Percentiles rank a stretch among this genome's conserved stretches.
phyloP scores from a whole-genome alignment of 2,888 invertebrate species.

The Beris chalybata region DNA sequence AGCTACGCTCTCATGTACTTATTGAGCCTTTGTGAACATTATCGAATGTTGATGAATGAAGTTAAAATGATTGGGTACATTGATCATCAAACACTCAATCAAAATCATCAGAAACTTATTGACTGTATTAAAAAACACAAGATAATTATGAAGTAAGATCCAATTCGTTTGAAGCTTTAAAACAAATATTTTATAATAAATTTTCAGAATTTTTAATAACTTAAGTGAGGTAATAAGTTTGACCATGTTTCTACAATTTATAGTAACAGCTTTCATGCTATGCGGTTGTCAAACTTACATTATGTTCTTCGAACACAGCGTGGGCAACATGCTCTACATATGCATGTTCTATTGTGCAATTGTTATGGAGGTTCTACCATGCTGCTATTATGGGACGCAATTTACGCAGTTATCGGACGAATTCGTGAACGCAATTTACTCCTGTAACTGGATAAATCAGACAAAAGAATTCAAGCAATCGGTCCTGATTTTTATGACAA shows the following conservation, averaged over 20 bases:
- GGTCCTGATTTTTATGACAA: background rate
- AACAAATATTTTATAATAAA: background rate
- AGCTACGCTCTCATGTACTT: background rate
- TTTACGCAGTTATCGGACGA: background rate
- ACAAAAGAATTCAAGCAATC: background rate
- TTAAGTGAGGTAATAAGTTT: background rate
- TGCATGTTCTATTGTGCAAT: background rate
- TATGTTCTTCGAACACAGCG: background rate
- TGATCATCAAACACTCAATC: background rate
- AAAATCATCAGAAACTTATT: background rate
- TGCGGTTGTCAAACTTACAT: background rate
- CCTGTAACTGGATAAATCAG: background rate
- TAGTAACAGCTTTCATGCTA: background rate
- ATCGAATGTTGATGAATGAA: background rate
- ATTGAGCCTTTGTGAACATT: background rate
- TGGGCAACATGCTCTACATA: background rate
- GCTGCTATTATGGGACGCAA: slow-evolving; percentile 2
- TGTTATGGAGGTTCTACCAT: background rate
- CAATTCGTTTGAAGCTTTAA: background rate
- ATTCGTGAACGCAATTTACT: background rate
- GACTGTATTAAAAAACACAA: slow-evolving; percentile 1
- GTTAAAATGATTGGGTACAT: background rate
- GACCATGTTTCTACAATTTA: slow-evolving; percentile 1
- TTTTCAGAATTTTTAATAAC: background rate
- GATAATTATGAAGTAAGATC: slow-evolving; percentile 7